Conservation (phyloP, 2,113 vertebrate species). For the Papio anubis region DNA sequence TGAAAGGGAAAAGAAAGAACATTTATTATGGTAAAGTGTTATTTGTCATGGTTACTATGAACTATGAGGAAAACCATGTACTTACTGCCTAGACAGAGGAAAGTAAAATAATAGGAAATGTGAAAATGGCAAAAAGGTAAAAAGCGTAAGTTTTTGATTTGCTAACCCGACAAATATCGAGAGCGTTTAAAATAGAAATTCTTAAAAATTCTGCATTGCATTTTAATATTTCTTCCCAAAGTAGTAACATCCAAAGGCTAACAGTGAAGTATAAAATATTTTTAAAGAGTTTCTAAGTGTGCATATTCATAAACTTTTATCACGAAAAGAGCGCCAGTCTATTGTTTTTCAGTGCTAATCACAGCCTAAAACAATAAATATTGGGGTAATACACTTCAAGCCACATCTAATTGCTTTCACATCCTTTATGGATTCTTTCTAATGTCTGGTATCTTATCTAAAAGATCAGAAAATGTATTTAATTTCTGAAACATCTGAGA, state of each 20-base stretch:
- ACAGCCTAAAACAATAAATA: neutral
- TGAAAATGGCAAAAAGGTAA: neutral
- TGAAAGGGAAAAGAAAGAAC: slow-evolving; percentile 76
- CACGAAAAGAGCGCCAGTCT: neutral
- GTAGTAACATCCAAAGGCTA: slow-evolving; percentile 1
- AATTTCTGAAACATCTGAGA: slow-evolving; percentile 73
- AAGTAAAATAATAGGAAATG: neutral
- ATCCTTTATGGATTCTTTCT: slow-evolving; percentile 39
- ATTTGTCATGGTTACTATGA: neutral
- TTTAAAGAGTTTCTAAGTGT: slow-evolving; percentile 29
- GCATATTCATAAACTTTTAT: neutral
- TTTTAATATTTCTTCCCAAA: slow-evolving; percentile 32
- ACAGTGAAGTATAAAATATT: neutral
- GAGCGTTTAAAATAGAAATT: neutral
- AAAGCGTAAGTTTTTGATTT: neutral
- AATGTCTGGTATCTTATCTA: slow-evolving; percentile 26
- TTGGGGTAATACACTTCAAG: neutral
- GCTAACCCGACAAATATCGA: neutral
- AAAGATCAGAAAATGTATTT: slow-evolving; percentile 55
- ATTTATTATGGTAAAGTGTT: slow-evolving; percentile 3
- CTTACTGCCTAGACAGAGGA: neutral
- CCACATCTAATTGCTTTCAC: neutral
- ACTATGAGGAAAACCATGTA: neutral
- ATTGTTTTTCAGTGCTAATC: neutral
- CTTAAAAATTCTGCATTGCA: neutral